Evolutionary conservation across 1,140 invertebrate species (phyloP).

Genomic region (Cyclina sinensis): DNA sequence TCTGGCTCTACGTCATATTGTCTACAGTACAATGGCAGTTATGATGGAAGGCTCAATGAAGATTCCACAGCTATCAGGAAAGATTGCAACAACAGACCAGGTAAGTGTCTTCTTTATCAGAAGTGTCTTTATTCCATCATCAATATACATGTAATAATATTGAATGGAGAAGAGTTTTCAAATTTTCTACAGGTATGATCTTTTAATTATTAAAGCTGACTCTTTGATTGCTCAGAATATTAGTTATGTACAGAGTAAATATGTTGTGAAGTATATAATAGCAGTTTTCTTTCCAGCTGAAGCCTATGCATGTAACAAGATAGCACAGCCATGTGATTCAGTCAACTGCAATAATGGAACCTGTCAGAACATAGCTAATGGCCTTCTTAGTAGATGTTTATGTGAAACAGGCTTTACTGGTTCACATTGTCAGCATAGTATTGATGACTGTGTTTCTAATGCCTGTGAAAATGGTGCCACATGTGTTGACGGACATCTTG

Average conservation of each 20-base stretch:
- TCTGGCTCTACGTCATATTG: background rate
- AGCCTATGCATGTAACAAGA: conserved; percentile 23
- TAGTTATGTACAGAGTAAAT: background rate
- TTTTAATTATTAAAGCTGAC: background rate
- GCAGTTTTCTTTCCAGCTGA: background rate
- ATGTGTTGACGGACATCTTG: conserved; percentile 1
- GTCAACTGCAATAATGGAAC: conserved; percentile 6
- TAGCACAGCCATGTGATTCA: background rate
- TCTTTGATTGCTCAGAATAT: background rate
- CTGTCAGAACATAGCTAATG: background rate
- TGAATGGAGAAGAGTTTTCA: too few species aligned
- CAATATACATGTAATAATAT: background rate
- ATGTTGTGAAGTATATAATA: too few species aligned
- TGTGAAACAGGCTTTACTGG: conserved; percentile 34
- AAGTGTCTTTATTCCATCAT: background rate
- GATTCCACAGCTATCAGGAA: background rate
- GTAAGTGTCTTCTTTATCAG: background rate
- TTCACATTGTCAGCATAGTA: conserved; percentile 19
- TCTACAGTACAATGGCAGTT: background rate
- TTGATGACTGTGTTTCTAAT: conserved; percentile 13
- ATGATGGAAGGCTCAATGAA: background rate
- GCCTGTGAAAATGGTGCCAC: conserved; percentile 16
- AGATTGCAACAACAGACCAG: background rate
- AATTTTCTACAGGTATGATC: background rate
- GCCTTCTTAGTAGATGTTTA: background rate